Evolutionary conservation across 1,140 invertebrate genomes (phyloP), one percentile per base, ranked within the genome.

Genomic region (Scaptomyza hsui): DNA sequence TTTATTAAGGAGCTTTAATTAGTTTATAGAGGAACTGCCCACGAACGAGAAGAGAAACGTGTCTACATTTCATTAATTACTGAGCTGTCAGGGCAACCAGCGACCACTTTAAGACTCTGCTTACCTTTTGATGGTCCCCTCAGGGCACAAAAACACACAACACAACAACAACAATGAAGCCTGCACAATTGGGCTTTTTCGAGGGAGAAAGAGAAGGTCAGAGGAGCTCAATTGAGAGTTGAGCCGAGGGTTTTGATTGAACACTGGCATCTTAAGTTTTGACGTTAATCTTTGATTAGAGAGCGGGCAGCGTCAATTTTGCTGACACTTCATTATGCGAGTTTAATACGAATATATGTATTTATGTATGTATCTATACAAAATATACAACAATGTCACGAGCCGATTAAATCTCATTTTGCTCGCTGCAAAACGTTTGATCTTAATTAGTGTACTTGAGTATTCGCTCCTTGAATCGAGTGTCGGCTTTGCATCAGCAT

Each of bases 391-490:
- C 70, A 72, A 72, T 72, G 70, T 67, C 76, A 39, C 35, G 42
- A 41, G n/a, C 16, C 70, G 69, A 77, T 86, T 63, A 67, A 71
- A 86, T 85, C 81, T 86, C 69, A 85, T 86, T 85, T 77, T 45
- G 52, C 64, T 77, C 42, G 52, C 64, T 53, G 49, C 63, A 24
- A 74, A 85, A 72, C 81, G 81, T 85, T 85, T 85, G 81, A 85
- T 85, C 81, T 86, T 85, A 85, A 85, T 85, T 85, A 85, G 81
- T 86, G 82, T 85, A 86, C 81, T 85, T 86, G 81, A 85, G 74
- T 72, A 81, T 81, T 56, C 41, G 52, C 18, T 61, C 73, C 53
- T 57, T 57, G 53, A 45, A 72, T 81, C 47, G 78, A 82, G 75
- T 74, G 80, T 85, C 80, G 76, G 80, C 77, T 86, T 85, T 86